Base-by-base conservation (phyloP, 64 coral and sea anemone genomes). In the Actinia tenebrosa region DNA sequence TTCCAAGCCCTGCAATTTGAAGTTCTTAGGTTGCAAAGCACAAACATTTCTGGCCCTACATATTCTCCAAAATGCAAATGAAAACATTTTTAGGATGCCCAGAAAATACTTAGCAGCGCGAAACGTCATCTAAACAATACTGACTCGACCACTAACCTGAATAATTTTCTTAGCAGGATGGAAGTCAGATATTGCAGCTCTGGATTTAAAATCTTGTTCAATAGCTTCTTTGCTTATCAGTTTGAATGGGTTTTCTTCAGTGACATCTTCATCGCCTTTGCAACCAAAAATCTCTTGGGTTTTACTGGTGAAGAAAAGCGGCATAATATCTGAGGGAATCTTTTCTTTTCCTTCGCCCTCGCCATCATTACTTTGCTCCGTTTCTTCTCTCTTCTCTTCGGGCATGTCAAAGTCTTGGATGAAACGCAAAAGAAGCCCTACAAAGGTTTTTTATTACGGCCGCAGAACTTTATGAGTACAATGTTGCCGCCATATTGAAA, bases 301-400 rank as follows among this genome's bases (percentile, higher is more conserved):
- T 83, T 99, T 99, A 71, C 93, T 99, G 1, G 97, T 99, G 60
- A 99, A 99, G 82, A 99, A 99, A 80, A 99, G 97, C 16, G 97
- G 93, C 83, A 99, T 86, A 46, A 99, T 95, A 79, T 99, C 97
- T 13, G 88, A 64, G 15, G 91, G 95, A 44, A 84, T 77, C 26
- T 94, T 92, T 45, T 89, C 91, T 71, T 87, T 88, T 58, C 80
- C 91, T 56, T 93, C 94, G 53, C 89, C 91, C 68, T 96, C 94
- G 43, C 84, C 91, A 19, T 54, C 82, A 58, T 83, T 47, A 63
- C 83, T 82, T 50, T 53, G 85, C 27, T 98, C 89, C 26, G 87
- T 44, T 19, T 91, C 82, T 13, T 89, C 84, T 71, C 87, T 92
- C 63, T 88, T 98, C 64, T 94, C 92, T 25, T 98, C 95, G 1